A percentile compares a stretch with the other conserved stretches of the same genome.
These are phyloP conservation scores for Ylistrum balloti DNA, from an alignment of 1,140 invertebrate species.

Conservation along the genomic window DNA sequence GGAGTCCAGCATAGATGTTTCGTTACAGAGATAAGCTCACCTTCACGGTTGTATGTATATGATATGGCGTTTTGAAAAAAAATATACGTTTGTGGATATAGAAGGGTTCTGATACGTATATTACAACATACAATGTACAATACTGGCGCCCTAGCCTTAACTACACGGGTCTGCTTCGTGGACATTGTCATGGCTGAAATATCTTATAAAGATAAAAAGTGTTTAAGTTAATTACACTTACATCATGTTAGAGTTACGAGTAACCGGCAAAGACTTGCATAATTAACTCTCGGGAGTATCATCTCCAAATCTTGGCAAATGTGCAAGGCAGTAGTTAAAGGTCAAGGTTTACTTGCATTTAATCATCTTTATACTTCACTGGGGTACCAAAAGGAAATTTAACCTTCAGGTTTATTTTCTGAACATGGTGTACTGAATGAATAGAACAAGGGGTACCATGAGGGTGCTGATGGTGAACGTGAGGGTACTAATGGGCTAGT, in stretches of 20 bases:
- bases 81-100: too few relatives aligned
- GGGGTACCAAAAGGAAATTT: background rate
- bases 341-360: background rate
- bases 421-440: background rate
- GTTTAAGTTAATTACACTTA: slow-evolving; percentile 12
- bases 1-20: background rate
- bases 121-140: too few relatives aligned
- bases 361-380: background rate
- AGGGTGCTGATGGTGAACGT: too few relatives aligned
- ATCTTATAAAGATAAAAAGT: too few relatives aligned
- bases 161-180: too few relatives aligned
- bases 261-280: slow-evolving; percentile 4
- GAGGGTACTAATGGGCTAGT: too few relatives aligned
- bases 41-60: too few relatives aligned
- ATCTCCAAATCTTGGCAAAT: background rate
- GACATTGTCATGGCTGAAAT: too few relatives aligned
- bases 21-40: background rate
- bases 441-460: background rate
- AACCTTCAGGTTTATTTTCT: background rate
- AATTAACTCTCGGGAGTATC: background rate
- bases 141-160: too few relatives aligned
- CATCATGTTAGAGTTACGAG: slow-evolving; percentile 4
- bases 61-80: too few relatives aligned
- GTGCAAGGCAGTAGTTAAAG: background rate
- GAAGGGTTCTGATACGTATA: too few relatives aligned